Percentiles rank a stretch among this genome's conserved stretches.
Conservation (phyloP, 1,140 invertebrate species). For the Platorchestia sp. region DNA sequence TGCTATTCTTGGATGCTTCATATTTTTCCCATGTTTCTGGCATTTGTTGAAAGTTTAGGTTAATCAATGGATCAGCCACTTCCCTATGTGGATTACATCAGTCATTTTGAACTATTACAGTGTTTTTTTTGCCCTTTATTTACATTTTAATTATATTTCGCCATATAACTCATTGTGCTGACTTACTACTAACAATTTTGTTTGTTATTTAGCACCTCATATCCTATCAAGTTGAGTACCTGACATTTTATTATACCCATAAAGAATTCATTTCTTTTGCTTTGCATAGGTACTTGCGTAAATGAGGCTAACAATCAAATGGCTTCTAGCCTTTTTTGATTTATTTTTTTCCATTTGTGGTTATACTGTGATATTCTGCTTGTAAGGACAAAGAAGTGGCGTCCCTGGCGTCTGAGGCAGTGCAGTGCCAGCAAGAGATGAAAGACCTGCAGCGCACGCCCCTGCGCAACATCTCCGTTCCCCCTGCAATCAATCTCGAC, state of each 20-base stretch:
- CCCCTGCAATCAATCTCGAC: slow-evolving; percentile 49
- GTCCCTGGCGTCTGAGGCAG: background rate
- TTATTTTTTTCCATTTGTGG: background rate
- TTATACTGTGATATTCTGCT: background rate
- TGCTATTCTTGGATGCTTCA: too few species aligned
- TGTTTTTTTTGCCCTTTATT: too few species aligned
- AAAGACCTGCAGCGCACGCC: slow-evolving; percentile 15
- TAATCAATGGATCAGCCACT: too few species aligned
- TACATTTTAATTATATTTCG: too few species aligned
- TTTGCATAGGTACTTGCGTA: background rate
- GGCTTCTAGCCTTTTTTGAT: background rate
- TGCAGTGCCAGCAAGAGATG: slow-evolving; percentile 31
- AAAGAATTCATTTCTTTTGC: background rate
- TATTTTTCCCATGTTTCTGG: too few species aligned
- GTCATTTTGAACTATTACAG: too few species aligned
- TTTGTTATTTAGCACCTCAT: background rate
- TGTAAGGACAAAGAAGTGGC: slow-evolving; percentile 4
- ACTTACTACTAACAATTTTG: too few species aligned
- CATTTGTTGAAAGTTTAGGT: too few species aligned
- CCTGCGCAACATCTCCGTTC: slow-evolving; percentile 6
- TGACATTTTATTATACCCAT: background rate
- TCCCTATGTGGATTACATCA: too few species aligned
- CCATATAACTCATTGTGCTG: too few species aligned
- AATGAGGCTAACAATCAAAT: background rate
- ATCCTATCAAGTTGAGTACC: background rate